Evolutionary conservation across 1,140 invertebrate species (phyloP).

Genomic region (Drosophila punjabiensis): DNA sequence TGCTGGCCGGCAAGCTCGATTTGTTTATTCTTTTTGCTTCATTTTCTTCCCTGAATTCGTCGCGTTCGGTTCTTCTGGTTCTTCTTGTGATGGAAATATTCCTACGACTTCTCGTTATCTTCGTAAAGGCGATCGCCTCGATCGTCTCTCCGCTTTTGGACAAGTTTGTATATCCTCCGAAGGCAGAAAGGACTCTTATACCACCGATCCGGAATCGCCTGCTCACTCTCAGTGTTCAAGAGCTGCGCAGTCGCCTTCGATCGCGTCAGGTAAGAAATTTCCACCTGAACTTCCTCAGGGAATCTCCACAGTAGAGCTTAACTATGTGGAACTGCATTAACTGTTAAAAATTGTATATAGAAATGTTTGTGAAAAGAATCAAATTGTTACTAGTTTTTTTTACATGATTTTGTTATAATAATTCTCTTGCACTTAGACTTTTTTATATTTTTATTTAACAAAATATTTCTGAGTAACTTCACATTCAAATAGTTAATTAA

Average conservation of each 20-base stretch:
- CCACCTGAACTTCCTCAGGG: background rate
- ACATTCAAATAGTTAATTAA: background rate
- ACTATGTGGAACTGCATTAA: background rate
- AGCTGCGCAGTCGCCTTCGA: constrained; percentile 51
- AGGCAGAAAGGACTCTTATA: background rate
- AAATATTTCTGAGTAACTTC: background rate
- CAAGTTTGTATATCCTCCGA: background rate
- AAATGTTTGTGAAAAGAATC: background rate
- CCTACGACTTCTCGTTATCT: constrained; percentile 53
- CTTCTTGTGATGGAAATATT: constrained; percentile 58
- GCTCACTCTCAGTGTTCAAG: constrained; percentile 45
- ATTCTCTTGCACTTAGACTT: background rate
- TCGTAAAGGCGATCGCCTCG: constrained; percentile 42
- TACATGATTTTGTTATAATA: background rate
- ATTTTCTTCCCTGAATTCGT: background rate
- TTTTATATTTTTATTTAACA: background rate
- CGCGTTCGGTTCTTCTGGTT: constrained; percentile 2
- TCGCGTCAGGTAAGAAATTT: constrained; percentile 43
- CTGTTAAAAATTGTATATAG: background rate
- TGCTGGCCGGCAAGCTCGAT: background rate
- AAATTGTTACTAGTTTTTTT: background rate
- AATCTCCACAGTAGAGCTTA: background rate
- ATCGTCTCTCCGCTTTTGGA: constrained; percentile 23
- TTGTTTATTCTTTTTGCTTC: background rate
- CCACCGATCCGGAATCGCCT: constrained; percentile 53